Conservation (phyloP, 2,888 invertebrate species). For the Xanthorhoe designata region DNA sequence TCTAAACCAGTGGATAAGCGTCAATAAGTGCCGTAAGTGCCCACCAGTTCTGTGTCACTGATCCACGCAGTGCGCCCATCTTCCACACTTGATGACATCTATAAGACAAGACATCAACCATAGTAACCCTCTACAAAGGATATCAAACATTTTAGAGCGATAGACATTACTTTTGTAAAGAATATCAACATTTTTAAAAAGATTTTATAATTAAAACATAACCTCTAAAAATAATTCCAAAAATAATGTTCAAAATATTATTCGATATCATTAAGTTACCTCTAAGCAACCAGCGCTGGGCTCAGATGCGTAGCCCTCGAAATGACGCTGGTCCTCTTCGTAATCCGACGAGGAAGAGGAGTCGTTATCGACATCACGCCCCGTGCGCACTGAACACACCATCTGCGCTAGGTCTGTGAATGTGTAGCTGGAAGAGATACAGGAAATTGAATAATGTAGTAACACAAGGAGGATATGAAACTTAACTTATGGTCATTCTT, state of each 20-base stretch:
- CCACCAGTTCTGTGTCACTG: constrained; percentile 82
- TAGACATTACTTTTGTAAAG: too few relatives aligned
- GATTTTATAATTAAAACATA: too few relatives aligned
- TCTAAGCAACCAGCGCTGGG: constrained; percentile 85
- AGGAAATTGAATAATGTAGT: not conserved
- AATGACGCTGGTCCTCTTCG: constrained; percentile 89
- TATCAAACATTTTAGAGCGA: not conserved
- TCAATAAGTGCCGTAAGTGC: constrained; percentile 71
- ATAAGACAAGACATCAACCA: constrained; percentile 43
- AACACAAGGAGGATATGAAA: too few relatives aligned
- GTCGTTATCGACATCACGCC: constrained; percentile 72
- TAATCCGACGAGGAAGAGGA: constrained; percentile 88
- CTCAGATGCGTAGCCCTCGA: constrained; percentile 95
- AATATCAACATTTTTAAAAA: too few relatives aligned
- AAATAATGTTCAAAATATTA: not conserved
- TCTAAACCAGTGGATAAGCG: constrained; percentile 57
- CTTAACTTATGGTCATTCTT: too few relatives aligned
- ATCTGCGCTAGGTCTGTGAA: constrained; percentile 97
- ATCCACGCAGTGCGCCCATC: constrained; percentile 74
- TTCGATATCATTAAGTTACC: constrained; percentile 51
- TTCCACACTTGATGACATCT: constrained; percentile 81
- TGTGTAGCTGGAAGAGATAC: constrained; percentile 86
- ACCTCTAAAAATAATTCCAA: not conserved
- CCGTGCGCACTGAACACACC: constrained; percentile 92
- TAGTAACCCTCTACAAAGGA: not conserved